A percentile compares a stretch with the other conserved stretches of the same genome.
phyloP scores from a whole-genome alignment of 2,797 vertebrate species.

The Simalia tracyae region DNA sequence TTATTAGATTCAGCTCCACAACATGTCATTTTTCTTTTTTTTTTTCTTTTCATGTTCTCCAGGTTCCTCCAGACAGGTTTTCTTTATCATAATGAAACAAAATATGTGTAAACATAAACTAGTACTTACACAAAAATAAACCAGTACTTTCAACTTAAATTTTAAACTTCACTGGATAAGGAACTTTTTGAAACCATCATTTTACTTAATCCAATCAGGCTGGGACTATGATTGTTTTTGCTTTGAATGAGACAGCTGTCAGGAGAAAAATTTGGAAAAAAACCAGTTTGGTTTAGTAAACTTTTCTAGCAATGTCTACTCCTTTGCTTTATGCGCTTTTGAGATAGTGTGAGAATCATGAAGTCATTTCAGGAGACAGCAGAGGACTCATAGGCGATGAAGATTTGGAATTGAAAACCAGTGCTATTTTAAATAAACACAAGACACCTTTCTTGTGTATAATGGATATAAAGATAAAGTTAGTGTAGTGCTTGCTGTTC shows the following conservation, averaged over 20 bases:
- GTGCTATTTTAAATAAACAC: conserved; percentile 58
- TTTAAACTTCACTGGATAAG: conserved; percentile 67
- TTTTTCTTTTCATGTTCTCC: background rate
- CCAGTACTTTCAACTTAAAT: conserved; percentile 58
- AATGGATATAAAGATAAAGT: conserved; percentile 59
- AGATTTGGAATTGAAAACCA: conserved; percentile 58
- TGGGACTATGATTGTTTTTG: conserved; percentile 57
- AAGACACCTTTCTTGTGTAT: conserved; percentile 45
- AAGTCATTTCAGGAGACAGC: conserved; percentile 57
- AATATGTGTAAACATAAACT: conserved; percentile 60
- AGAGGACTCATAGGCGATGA: conserved; percentile 49
- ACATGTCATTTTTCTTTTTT: background rate
- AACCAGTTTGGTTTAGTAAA: conserved; percentile 49
- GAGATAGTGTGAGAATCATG: conserved; percentile 49
- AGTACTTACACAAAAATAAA: background rate
- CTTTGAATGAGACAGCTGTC: conserved; percentile 5
- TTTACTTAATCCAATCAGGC: conserved; percentile 60
- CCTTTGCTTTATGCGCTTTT: conserved; percentile 49
- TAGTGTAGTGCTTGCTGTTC: conserved; percentile 46
- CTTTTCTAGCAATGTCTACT: conserved; percentile 44
- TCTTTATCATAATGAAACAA: conserved; percentile 55
- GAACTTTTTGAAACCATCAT: conserved; percentile 59
- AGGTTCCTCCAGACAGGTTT: conserved; percentile 62
- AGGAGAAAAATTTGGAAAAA: conserved; percentile 51
- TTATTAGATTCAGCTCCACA: conserved; percentile 49